Conservation (phyloP, 2,888 invertebrate species). For the Ypsolopha scabrella region DNA sequence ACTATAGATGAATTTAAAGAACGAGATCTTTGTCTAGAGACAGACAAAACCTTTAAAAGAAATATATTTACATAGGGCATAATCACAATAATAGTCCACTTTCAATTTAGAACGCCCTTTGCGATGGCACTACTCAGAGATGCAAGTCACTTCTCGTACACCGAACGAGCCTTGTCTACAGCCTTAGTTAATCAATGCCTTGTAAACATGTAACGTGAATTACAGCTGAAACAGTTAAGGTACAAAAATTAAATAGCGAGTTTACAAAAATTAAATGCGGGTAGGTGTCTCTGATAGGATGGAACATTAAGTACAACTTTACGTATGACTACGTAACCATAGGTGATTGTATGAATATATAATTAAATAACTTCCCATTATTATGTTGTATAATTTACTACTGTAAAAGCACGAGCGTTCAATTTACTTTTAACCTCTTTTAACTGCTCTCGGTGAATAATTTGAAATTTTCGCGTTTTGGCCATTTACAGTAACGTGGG, state of each 20-base stretch:
- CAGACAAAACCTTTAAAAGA: constrained; percentile 9
- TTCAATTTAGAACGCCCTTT: not conserved
- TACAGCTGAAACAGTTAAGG: not conserved
- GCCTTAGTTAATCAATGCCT: not conserved
- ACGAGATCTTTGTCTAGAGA: constrained; percentile 49
- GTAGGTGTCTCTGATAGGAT: not conserved
- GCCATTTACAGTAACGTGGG: too few species aligned
- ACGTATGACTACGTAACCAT: not conserved
- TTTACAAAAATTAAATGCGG: constrained; percentile 2
- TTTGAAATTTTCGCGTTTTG: too few species aligned
- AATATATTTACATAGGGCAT: constrained; percentile 9
- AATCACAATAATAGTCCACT: not conserved
- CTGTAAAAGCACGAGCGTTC: too few species aligned
- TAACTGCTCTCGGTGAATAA: too few species aligned
- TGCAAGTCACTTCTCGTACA: not conserved
- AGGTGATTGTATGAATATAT: too few species aligned
- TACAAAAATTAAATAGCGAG: not conserved
- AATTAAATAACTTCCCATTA: too few species aligned
- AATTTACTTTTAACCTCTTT: too few species aligned
- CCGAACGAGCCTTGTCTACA: not conserved
- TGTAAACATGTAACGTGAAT: not conserved
- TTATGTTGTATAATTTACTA: too few species aligned
- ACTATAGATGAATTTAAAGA: constrained; percentile 47
- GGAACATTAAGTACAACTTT: not conserved
- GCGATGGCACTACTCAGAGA: not conserved